These are phyloP conservation scores for Enteromius treurensis DNA, from an alignment of 2,797 vertebrate genomes.

Conservation along the genomic window DNA sequence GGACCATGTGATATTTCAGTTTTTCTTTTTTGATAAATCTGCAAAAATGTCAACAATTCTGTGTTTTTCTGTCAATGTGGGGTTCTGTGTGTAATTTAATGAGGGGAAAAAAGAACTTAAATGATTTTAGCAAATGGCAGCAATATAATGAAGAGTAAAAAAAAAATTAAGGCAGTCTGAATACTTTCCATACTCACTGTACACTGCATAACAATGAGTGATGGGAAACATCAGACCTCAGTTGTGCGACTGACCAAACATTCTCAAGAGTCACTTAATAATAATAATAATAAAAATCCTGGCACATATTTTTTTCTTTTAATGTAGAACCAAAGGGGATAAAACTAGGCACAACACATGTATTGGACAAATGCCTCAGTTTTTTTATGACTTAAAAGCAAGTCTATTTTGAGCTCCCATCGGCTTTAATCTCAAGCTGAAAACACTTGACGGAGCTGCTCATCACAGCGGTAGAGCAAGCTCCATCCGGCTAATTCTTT, in stretches of 20 bases:
- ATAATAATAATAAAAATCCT: neutral
- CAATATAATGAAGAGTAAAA: no score
- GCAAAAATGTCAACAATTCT: no score
- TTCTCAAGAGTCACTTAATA: neutral
- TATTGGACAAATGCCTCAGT: conserved; percentile 34
- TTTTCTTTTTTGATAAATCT: no score
- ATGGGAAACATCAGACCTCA: neutral
- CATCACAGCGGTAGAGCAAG: conserved; percentile 19
- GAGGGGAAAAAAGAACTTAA: no score
- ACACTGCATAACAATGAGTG: neutral
- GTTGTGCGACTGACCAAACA: neutral
- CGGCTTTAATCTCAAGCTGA: conserved; percentile 34
- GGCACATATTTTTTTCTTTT: neutral
- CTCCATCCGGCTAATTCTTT: conserved; percentile 43
- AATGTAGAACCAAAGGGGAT: conserved; percentile 3
- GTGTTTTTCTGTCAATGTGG: no score
- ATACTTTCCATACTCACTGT: no score
- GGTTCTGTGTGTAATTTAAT: no score
- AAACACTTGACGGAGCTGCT: conserved; percentile 34
- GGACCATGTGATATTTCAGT: no score
- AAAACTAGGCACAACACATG: conserved; percentile 3
- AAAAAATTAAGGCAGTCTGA: no score
- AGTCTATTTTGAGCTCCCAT: conserved; percentile 43
- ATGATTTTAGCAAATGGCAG: no score
- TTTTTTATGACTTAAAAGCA: conserved; percentile 44